phyloP scores from a whole-genome alignment of 2,888 invertebrate genomes.

The Melangyna quadrimaculata region DNA sequence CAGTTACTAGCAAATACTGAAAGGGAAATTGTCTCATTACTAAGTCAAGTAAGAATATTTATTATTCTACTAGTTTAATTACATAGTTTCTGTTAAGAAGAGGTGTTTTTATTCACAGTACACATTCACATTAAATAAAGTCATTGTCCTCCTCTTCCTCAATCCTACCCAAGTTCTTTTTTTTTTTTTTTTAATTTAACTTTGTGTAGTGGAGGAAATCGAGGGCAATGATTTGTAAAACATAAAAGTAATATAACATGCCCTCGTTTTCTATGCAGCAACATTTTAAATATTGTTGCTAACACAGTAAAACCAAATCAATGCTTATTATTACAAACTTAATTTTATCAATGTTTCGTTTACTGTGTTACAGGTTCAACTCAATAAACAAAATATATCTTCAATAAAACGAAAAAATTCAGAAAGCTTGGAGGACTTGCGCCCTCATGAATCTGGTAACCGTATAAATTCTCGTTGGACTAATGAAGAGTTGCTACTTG shows the following conservation, averaged over 20 bases:
- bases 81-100: conserved; percentile 51
- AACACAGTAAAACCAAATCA: neutral
- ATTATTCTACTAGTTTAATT: conserved; percentile 25
- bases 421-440: conserved; percentile 83
- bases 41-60: conserved; percentile 93
- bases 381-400: conserved; percentile 95
- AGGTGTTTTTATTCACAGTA: conserved; percentile 45
- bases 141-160: conserved; percentile 63
- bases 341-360: conserved; percentile 40
- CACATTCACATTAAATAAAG: conserved; percentile 48
- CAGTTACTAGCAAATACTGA: conserved; percentile 95
- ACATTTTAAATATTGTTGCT: neutral
- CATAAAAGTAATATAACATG: conserved; percentile 16
- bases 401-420: conserved; percentile 89
- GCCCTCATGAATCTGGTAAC: conserved; percentile 84
- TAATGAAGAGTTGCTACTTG: conserved; percentile 94
- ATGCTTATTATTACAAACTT: neutral
- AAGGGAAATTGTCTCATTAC: conserved; percentile 95
- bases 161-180: conserved; percentile 38
- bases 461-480: conserved; percentile 95
- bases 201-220: conserved; percentile 36
- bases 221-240: conserved; percentile 57
- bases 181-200: neutral
- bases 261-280: conserved; percentile 40
- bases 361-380: conserved; percentile 89